Percentiles rank a stretch among this genome's conserved stretches.
Conservation (phyloP, 1,140 invertebrate genomes). For the Meteorus sp. region DNA sequence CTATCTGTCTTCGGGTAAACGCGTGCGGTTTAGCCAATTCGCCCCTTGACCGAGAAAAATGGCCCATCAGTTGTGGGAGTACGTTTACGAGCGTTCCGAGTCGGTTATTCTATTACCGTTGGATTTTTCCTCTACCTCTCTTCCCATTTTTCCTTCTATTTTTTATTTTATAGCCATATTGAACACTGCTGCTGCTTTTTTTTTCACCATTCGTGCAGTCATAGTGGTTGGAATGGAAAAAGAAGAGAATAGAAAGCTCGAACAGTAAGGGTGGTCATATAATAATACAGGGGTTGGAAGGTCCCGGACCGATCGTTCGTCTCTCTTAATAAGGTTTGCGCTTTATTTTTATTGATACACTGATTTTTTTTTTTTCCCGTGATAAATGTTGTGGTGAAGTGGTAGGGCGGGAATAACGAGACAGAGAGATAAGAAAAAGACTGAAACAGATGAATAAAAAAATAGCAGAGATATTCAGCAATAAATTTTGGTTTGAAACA, state of each 20-base stretch:
- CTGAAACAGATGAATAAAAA: too few species aligned
- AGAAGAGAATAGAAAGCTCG: too few species aligned
- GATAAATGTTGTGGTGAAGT: neutral
- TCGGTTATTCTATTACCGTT: slow-evolving; percentile 58
- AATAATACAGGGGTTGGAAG: neutral
- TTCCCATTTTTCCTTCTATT: too few species aligned
- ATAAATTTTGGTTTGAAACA: slow-evolving; percentile 14
- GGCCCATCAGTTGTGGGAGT: slow-evolving; percentile 58
- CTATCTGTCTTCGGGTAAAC: slow-evolving; percentile 55
- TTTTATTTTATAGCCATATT: slow-evolving; percentile 55
- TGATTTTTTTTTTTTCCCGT: slow-evolving; percentile 23
- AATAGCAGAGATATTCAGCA: neutral
- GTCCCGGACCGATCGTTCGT: slow-evolving; percentile 25
- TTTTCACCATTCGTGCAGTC: slow-evolving; percentile 3
- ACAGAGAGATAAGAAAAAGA: too few species aligned
- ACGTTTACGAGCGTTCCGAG: slow-evolving; percentile 58
- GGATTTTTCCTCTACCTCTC: too few species aligned
- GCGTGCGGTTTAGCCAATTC: slow-evolving; percentile 53
- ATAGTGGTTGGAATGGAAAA: neutral
- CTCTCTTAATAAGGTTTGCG: slow-evolving; percentile 23
- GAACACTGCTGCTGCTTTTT: slow-evolving; percentile 24
- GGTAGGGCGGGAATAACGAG: neutral
- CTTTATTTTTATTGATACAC: slow-evolving; percentile 2
- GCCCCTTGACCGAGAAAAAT: slow-evolving; percentile 60
- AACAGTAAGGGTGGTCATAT: neutral